Percentiles rank a stretch among this genome's conserved stretches.
These are phyloP conservation scores for Biston stratarius DNA, from an alignment of 2,888 invertebrate species.

Conservation along the genomic window DNA sequence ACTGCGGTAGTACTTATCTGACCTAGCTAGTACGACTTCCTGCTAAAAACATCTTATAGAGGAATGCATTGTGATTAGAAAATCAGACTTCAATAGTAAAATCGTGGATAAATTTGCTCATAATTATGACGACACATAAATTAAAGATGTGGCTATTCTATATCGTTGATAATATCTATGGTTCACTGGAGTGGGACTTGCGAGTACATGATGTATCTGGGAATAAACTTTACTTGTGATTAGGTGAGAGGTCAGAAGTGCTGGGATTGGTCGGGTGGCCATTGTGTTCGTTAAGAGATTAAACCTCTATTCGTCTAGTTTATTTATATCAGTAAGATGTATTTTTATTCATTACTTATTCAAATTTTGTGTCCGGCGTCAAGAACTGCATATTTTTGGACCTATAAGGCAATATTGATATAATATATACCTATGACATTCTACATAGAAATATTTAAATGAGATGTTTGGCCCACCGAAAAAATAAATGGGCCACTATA, in stretches of 20 bases:
- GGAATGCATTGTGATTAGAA: too few relatives aligned
- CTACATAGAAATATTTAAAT: too few relatives aligned
- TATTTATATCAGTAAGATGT: neutral
- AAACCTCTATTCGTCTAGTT: neutral
- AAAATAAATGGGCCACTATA: too few relatives aligned
- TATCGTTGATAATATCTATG: neutral
- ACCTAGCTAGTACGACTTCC: too few relatives aligned
- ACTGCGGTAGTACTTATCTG: too few relatives aligned
- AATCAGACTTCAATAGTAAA: too few relatives aligned
- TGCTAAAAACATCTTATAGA: too few relatives aligned
- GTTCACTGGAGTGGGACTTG: neutral
- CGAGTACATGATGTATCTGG: neutral
- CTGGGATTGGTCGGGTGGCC: neutral
- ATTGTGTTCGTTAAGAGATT: conserved; percentile 23
- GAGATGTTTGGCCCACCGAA: too few relatives aligned
- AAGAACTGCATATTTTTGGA: too few relatives aligned
- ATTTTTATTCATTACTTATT: neutral
- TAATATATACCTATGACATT: too few relatives aligned
- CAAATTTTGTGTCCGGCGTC: too few relatives aligned
- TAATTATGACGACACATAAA: neutral
- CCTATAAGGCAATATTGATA: too few relatives aligned
- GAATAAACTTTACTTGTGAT: conserved; percentile 26
- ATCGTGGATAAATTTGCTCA: neutral
- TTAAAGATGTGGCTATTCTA: neutral
- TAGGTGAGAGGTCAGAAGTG: conserved; percentile 6